Evolutionary conservation across 1,140 invertebrate genomes (phyloP).

Genomic region (Teleopsis dalmanni): DNA sequence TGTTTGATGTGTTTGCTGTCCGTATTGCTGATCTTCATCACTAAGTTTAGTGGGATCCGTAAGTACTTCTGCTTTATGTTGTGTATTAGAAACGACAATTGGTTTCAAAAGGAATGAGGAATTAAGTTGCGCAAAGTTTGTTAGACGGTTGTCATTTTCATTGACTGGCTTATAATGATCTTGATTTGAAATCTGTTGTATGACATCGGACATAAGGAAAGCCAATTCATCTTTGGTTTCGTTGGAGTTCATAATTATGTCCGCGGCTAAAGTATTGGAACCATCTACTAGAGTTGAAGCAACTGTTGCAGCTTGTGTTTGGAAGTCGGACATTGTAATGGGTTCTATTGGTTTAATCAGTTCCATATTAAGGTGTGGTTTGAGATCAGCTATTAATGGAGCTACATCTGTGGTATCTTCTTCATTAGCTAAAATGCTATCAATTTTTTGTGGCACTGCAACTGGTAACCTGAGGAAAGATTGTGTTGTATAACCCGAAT

Average conservation of each 20-base stretch:
- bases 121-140: constrained; percentile 32
- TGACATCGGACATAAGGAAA: constrained; percentile 37
- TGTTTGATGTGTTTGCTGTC: no score
- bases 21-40: no score
- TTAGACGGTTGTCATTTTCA: constrained; percentile 20
- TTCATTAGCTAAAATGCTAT: neutral
- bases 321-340: constrained; percentile 41
- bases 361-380: constrained; percentile 34
- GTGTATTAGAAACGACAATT: no score
- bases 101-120: constrained; percentile 24
- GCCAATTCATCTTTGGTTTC: constrained; percentile 38
- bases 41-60: no score
- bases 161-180: neutral
- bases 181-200: constrained; percentile 30
- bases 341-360: constrained; percentile 32
- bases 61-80: no score
- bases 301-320: constrained; percentile 42
- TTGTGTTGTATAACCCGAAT: neutral
- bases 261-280: constrained; percentile 20
- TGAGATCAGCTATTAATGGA: constrained; percentile 31
- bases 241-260: constrained; percentile 29
- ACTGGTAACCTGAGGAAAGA: no score
- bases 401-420: constrained; percentile 20
- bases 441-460: neutral
- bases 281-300: constrained; percentile 41